phyloP scores from a whole-genome alignment of 2,113 vertebrate species.

The Rousettus leschenaultii region DNA sequence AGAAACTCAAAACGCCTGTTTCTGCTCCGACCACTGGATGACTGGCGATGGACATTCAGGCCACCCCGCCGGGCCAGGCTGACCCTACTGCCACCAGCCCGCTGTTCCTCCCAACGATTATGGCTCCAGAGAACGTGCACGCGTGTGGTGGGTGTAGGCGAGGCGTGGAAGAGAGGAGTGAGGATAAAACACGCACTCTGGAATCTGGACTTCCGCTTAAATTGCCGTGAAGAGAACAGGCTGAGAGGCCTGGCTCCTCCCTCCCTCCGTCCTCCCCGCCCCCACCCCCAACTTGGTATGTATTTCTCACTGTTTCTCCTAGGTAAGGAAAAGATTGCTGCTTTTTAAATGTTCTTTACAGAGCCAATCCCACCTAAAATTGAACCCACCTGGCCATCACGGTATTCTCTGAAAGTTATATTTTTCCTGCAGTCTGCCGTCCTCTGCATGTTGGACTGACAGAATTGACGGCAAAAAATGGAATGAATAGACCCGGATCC shows the following conservation, averaged over 20 bases:
- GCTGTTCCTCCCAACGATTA: neutral
- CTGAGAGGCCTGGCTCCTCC: neutral
- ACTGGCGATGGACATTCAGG: too few relatives aligned
- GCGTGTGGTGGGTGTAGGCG: neutral
- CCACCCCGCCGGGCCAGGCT: neutral
- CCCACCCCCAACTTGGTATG: neutral
- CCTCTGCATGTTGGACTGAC: rapidly evolving
- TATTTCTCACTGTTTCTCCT: neutral
- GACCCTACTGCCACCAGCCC: neutral
- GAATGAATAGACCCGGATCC: neutral
- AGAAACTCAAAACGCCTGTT: neutral
- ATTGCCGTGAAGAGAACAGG: too few relatives aligned
- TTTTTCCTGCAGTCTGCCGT: too few relatives aligned
- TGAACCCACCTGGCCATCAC: neutral
- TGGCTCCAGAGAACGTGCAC: neutral
- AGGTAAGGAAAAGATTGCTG: neutral
- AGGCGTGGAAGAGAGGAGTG: neutral
- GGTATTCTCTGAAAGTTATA: neutral
- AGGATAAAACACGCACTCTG: neutral
- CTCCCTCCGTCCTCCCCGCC: rapidly evolving
- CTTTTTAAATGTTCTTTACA: neutral
- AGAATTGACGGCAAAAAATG: rapidly evolving
- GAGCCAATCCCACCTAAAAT: neutral
- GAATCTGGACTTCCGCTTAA: neutral
- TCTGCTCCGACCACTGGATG: neutral